Percentiles rank a stretch among this genome's conserved stretches.
Conservation (phyloP, 2,113 vertebrate genomes). For the Naja naja region DNA sequence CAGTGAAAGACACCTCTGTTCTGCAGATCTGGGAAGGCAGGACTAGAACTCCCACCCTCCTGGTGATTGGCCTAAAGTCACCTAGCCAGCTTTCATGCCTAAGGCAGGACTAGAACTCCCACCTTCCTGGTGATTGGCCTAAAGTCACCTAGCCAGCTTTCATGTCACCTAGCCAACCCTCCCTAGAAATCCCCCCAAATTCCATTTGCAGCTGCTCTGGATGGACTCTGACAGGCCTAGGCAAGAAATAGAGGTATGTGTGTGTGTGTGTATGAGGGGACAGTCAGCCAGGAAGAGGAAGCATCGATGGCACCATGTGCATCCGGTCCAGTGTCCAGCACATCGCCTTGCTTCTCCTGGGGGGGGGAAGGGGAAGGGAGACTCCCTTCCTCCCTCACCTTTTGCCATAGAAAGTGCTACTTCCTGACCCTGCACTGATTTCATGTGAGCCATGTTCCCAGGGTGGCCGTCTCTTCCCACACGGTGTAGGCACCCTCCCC, state of each 20-base stretch:
- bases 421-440: not conserved
- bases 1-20: not conserved
- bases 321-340: not conserved
- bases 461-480: not conserved
- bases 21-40: constrained; percentile 6
- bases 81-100: too few relatives aligned
- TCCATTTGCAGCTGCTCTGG: constrained; percentile 12
- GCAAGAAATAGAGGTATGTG: not conserved
- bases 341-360: not conserved
- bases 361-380: not conserved
- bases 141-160: too few relatives aligned
- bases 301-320: not conserved
- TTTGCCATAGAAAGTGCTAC: not conserved
- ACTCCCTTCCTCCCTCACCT: not conserved
- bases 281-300: not conserved
- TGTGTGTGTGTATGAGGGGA: too few relatives aligned
- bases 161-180: too few relatives aligned
- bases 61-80: too few relatives aligned
- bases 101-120: too few relatives aligned
- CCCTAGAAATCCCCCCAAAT: not conserved
- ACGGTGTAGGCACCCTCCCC: not conserved
- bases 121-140: too few relatives aligned
- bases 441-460: not conserved
- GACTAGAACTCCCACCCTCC: not conserved
- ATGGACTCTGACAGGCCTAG: not conserved